Evolutionary conservation across 2,113 vertebrate species (phyloP), one percentile per base, ranked within the genome.

Genomic region (Callopanchax toddi): DNA sequence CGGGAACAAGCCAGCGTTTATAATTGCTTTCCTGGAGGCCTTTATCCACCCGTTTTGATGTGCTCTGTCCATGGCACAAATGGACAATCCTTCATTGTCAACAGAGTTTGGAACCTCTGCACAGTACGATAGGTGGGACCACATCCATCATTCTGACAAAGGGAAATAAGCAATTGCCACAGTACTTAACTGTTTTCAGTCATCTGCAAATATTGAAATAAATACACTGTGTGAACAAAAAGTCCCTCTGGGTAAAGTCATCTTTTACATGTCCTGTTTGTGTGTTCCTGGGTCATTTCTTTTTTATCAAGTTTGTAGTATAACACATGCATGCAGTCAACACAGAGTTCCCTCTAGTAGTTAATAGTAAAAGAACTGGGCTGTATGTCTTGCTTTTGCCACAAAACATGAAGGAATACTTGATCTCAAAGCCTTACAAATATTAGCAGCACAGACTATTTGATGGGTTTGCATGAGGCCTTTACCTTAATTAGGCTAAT

Each of bases 81-180:
- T 84, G 86, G 83, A 87, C 83, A 81, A 89, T 91, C 79, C 79
- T 85, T 87, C 86, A 89, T 58, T 89, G 90, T 87, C 85, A 87
- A 64, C 74, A 63, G 81, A 77, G 78, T 73, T 70, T 83, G 76
- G 77, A 86, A 86, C 64, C 81, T 69, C 77, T 79, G 87, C 81
- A 50, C 75, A 76, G 79, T 74, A 82, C 52, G 82, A 89, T 89
- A 89, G 83, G 77, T 88, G 67, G 51, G 12, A 75, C 72, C 67
- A 58, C 81, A 91, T 90, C 89, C 76, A 91, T 89, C 87, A 91
- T 82, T 60, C 85, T 90, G 87, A 90, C 87, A 89, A 84, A 86
- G 71, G 74, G 82, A 91, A 88, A 90, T 86, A 86, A 86, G 86
- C 88, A 91, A 90, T 89, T 89, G 88, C 85, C 86, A 88, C 56